Evolutionary conservation across 2,888 invertebrate genomes (phyloP).

Genomic region (Nebria brevicollis): DNA sequence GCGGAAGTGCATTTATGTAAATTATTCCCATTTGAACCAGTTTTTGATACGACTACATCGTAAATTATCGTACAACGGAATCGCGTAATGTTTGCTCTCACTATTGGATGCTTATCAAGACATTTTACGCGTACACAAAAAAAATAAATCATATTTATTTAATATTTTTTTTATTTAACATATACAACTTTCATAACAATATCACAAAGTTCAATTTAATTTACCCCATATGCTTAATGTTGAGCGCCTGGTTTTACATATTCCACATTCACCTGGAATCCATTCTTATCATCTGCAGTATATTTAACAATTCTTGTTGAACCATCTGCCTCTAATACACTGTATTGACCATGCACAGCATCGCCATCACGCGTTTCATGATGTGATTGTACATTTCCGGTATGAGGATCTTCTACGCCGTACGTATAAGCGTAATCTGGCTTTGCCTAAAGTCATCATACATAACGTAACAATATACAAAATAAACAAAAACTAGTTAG

Average conservation of each 20-base stretch:
- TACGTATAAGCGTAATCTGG: conserved; percentile 81
- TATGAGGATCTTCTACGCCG: conserved; percentile 79
- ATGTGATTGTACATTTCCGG: conserved; percentile 78
- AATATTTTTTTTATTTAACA: background rate
- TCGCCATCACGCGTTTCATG: conserved; percentile 79
- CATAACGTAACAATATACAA: background rate
- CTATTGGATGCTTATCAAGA: background rate
- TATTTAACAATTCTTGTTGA: conserved; percentile 77
- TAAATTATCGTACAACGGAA: conserved; percentile 4
- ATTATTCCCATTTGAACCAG: conserved; percentile 9
- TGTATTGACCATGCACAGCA: conserved; percentile 77
- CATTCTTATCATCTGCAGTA: conserved; percentile 77
- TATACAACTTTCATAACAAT: conserved; percentile 10
- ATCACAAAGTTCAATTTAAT: background rate
- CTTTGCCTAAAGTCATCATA: conserved; percentile 66
- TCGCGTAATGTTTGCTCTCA: conserved; percentile 6
- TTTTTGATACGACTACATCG: background rate
- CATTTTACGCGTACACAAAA: too few species aligned
- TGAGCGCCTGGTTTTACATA: conserved; percentile 50
- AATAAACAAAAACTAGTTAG: background rate
- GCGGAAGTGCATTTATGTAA: conserved; percentile 18
- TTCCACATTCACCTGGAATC: conserved; percentile 72
- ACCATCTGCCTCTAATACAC: conserved; percentile 79
- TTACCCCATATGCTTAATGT: background rate
- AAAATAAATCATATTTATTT: too few species aligned